Conservation (phyloP, 2,888 invertebrate genomes). For the Orthonychiurus folsomi region DNA sequence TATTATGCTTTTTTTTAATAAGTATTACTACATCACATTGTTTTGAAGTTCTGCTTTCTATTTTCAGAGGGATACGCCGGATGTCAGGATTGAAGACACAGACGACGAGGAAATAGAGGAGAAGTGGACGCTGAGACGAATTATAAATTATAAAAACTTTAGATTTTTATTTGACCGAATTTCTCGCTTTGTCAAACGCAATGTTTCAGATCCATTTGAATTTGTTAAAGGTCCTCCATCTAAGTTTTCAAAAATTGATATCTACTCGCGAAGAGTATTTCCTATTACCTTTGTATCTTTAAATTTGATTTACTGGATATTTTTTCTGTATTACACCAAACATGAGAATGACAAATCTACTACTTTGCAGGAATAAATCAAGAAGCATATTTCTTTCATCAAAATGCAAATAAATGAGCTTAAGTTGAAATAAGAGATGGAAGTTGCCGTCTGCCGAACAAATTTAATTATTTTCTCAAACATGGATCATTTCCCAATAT, state of each 20-base stretch:
- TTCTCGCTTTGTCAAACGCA: conserved; percentile 26
- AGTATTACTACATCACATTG: neutral
- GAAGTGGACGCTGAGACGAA: neutral
- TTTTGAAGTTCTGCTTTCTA: neutral
- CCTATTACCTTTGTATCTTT: conserved; percentile 52
- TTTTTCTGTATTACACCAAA: conserved; percentile 42
- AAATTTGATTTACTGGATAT: conserved; percentile 48
- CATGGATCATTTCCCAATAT: too few relatives aligned
- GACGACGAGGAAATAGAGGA: neutral
- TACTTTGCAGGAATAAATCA: too few relatives aligned
- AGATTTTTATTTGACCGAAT: conserved; percentile 16
- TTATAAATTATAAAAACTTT: conserved; percentile 5
- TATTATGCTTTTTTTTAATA: too few relatives aligned
- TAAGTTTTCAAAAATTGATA: conserved; percentile 49
- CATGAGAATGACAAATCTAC: conserved; percentile 35
- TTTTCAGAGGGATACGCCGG: neutral
- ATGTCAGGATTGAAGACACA: neutral
- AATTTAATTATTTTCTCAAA: too few relatives aligned
- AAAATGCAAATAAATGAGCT: too few relatives aligned
- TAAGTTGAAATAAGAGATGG: too few relatives aligned
- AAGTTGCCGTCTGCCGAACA: neutral
- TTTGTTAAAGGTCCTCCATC: conserved; percentile 38
- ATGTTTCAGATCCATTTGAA: conserved; percentile 33
- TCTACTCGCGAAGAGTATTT: conserved; percentile 51
- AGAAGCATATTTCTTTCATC: too few relatives aligned